Conservation (phyloP, 2,113 vertebrate species). For the Neomonachus schauinslandi region DNA sequence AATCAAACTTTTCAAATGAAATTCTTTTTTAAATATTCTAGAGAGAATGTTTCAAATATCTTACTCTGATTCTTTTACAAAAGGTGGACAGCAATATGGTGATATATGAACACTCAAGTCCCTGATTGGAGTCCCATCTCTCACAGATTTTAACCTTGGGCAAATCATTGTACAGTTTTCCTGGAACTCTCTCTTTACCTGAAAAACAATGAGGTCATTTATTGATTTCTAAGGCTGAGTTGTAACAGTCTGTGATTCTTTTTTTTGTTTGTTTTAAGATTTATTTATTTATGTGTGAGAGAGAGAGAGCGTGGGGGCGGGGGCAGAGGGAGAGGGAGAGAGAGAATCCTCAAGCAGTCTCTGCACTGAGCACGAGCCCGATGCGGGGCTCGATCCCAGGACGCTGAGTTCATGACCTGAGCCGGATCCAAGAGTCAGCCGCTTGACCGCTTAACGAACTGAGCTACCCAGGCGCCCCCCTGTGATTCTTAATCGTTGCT, state of each 20-base stretch:
- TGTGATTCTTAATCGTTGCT: not conserved
- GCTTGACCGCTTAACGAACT: not conserved
- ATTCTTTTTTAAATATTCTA: not conserved
- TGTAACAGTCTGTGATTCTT: not conserved
- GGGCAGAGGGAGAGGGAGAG: not conserved
- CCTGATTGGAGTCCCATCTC: not conserved
- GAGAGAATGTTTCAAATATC: not conserved
- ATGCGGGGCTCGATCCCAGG: not conserved
- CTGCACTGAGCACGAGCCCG: not conserved
- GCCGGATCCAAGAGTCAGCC: not conserved
- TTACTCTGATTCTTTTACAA: not conserved
- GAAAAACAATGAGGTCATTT: not conserved
- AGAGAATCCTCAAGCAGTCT: not conserved
- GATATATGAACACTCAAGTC: not conserved
- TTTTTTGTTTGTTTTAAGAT: not conserved
- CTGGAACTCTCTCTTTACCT: not conserved
- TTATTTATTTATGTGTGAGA: not conserved
- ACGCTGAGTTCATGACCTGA: not conserved
- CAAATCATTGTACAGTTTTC: not conserved
- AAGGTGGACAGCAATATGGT: not conserved
- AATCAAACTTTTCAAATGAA: not conserved
- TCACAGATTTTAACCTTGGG: not conserved
- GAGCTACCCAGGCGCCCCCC: not conserved
- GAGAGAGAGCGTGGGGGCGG: not conserved
- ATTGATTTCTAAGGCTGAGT: not conserved